Percentiles rank a stretch among this genome's conserved stretches.
Evolutionary conservation across 2,797 vertebrate genomes (phyloP).

Genomic region (Graptemys geographica): DNA sequence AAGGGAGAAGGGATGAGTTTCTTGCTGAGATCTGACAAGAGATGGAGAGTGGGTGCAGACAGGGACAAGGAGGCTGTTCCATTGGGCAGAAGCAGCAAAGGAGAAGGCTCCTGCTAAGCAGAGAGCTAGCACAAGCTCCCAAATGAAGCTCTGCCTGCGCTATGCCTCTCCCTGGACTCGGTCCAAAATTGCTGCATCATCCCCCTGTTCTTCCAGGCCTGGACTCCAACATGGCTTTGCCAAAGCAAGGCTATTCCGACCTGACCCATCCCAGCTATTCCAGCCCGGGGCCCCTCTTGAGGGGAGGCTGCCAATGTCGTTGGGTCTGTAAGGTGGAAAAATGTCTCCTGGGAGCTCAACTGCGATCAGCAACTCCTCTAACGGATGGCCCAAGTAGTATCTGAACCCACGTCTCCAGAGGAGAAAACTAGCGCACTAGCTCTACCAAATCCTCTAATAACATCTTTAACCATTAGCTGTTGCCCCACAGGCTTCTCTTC

Average conservation of each 20-base stretch:
- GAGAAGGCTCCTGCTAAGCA: neutral
- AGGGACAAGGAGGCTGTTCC: fast-evolving
- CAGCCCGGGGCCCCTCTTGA: fast-evolving
- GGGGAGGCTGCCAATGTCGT: neutral
- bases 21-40: neutral
- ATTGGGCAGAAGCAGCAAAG: neutral
- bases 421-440: neutral
- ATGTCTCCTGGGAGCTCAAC: neutral
- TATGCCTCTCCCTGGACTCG: neutral
- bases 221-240: neutral
- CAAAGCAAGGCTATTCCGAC: neutral
- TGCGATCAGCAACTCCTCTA: neutral
- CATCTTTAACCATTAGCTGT: neutral
- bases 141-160: neutral
- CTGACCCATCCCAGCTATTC: neutral
- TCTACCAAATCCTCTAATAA: neutral
- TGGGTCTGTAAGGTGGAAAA: neutral
- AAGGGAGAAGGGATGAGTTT: neutral
- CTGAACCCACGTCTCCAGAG: neutral
- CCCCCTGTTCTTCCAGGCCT: neutral
- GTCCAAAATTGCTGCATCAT: neutral
- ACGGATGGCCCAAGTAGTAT: neutral
- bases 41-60: neutral
- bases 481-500: neutral
- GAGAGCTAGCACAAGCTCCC: neutral